These are phyloP conservation scores for Lycodopsis pacificus DNA, from an alignment of 2,797 vertebrate genomes.

Conservation along the genomic window DNA sequence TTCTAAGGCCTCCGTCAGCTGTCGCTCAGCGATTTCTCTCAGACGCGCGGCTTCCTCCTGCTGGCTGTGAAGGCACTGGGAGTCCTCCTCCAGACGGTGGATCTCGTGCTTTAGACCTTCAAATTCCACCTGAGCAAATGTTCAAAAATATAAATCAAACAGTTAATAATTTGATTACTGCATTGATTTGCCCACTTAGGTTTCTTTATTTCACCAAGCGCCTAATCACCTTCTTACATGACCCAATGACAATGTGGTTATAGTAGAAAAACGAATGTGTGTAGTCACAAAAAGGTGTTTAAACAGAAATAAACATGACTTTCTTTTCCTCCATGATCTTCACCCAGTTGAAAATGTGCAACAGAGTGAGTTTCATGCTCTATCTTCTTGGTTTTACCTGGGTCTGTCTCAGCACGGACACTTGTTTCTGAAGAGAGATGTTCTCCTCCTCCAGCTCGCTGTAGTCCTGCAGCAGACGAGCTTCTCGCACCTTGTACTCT, in stretches of 20 bases:
- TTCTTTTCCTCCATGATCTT: not conserved
- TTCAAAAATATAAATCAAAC: constrained; percentile 12
- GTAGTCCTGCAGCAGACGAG: constrained; percentile 95
- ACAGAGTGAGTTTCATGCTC: not conserved
- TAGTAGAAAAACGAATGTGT: not conserved
- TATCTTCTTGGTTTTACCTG: constrained; percentile 83
- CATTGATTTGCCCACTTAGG: not conserved
- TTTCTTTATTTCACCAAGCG: not conserved
- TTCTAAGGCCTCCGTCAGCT: constrained; percentile 94
- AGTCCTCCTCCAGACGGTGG: constrained; percentile 94
- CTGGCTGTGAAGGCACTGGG: constrained; percentile 94
- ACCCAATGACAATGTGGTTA: not conserved
- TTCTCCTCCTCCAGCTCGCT: constrained; percentile 98
- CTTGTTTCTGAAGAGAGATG: constrained; percentile 98
- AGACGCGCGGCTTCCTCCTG: constrained; percentile 93
- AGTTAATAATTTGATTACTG: not conserved
- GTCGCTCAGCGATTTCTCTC: constrained; percentile 95
- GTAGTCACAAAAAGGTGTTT: not conserved
- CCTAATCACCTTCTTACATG: not conserved
- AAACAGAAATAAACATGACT: not conserved
- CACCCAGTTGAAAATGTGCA: not conserved
- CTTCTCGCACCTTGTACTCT: constrained; percentile 95
- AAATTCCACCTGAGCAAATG: constrained; percentile 91
- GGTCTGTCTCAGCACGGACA: constrained; percentile 93
- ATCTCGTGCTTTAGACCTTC: constrained; percentile 98